A percentile compares a stretch with the other conserved stretches of the same genome.
Conservation (phyloP, 2,113 vertebrate species). For the Serinus canaria region DNA sequence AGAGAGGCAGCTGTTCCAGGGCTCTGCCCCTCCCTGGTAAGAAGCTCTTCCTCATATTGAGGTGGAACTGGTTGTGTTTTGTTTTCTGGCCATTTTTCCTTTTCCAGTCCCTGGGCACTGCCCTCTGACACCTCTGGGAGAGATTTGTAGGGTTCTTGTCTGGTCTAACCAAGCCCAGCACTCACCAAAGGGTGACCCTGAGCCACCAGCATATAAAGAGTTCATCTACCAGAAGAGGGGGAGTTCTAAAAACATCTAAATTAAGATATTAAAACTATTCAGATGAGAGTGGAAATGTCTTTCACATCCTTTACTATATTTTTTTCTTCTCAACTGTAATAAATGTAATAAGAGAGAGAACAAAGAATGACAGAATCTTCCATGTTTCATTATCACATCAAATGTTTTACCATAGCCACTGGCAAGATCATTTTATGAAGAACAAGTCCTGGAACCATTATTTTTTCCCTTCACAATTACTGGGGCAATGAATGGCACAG, state of each 20-base stretch:
- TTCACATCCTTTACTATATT: background rate
- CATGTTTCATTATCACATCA: background rate
- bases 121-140: background rate
- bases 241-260: background rate
- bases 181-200: background rate
- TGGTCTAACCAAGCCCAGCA: background rate
- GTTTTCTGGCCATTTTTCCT: background rate
- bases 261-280: background rate
- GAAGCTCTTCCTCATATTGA: fast-evolving
- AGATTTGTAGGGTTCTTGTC: background rate
- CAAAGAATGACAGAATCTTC: background rate
- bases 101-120: background rate
- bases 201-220: background rate
- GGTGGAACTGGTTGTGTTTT: background rate
- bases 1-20: background rate
- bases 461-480: background rate
- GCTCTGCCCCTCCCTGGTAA: background rate
- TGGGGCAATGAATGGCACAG: background rate
- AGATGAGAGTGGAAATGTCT: background rate
- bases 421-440: background rate
- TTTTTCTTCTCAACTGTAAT: background rate
- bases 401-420: background rate
- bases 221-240: fast-evolving
- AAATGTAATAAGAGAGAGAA: background rate
- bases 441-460: background rate